Evolutionary conservation across 2,797 vertebrate genomes (phyloP).

Genomic region (Pipistrellus pygmaeus): DNA sequence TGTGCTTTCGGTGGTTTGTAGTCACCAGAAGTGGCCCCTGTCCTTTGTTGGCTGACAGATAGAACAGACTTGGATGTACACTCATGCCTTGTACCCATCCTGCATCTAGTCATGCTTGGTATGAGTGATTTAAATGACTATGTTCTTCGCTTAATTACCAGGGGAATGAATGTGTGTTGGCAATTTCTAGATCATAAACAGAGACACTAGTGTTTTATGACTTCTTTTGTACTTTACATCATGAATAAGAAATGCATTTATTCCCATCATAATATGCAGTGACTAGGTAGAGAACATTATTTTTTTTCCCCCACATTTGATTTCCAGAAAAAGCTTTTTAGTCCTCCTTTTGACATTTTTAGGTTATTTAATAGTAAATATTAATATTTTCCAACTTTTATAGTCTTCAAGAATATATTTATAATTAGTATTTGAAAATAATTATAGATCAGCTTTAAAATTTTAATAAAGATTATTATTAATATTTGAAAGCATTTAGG

Average conservation of each 20-base stretch:
- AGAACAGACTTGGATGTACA: slow-evolving; percentile 53
- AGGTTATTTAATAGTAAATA: background rate
- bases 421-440: background rate
- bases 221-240: slow-evolving; percentile 16
- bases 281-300: background rate
- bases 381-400: background rate
- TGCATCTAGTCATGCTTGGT: slow-evolving; percentile 59
- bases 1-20: slow-evolving; percentile 73
- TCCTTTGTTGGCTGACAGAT: slow-evolving; percentile 74
- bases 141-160: slow-evolving; percentile 63
- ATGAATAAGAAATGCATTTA: background rate
- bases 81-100: slow-evolving; percentile 63
- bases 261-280: slow-evolving; percentile 54
- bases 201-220: slow-evolving; percentile 2
- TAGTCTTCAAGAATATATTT: background rate
- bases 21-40: slow-evolving; percentile 66
- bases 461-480: background rate
- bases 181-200: slow-evolving; percentile 54
- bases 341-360: slow-evolving; percentile 28
- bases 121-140: slow-evolving; percentile 3
- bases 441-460: background rate
- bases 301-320: background rate
- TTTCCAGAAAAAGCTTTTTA: background rate
- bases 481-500: background rate
- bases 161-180: background rate